Conservation (phyloP, 2,797 vertebrate species). For the Etheostoma nigrum region DNA sequence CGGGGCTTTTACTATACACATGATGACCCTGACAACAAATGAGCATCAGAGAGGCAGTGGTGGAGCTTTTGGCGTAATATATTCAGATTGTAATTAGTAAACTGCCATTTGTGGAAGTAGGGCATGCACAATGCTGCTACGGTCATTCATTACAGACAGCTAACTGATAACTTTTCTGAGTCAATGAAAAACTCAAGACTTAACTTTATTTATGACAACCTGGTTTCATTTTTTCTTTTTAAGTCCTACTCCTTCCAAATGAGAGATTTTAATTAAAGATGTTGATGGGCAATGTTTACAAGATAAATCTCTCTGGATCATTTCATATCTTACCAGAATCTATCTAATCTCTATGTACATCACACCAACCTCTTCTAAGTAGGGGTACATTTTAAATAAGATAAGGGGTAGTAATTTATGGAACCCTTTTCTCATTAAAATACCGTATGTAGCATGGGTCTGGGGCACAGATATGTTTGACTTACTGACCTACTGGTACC, state of each 20-base stretch:
- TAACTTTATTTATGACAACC: neutral
- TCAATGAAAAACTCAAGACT: neutral
- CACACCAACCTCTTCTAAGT: neutral
- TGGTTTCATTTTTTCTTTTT: neutral
- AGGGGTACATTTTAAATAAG: neutral
- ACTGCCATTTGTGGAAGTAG: conserved; percentile 41
- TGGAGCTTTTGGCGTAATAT: conserved; percentile 49
- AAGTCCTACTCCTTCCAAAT: neutral
- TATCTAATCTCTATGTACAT: conserved; percentile 7
- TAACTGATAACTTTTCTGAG: conserved; percentile 17
- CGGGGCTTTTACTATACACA: conserved; percentile 29
- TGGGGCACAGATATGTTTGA: neutral
- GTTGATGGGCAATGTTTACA: neutral
- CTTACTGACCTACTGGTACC: neutral
- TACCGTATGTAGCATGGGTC: neutral
- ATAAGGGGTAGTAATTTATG: neutral
- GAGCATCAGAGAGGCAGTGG: conserved; percentile 7
- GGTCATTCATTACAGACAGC: conserved; percentile 24
- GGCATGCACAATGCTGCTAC: neutral
- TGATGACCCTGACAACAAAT: conserved; percentile 46
- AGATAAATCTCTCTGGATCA: too few relatives aligned
- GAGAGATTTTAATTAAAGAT: conserved; percentile 1
- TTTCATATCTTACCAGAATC: neutral
- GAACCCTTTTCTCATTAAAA: too few relatives aligned
- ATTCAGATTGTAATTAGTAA: conserved; percentile 49